Base-by-base conservation (phyloP, 2,113 vertebrate genomes). In the Ptyas mucosa region DNA sequence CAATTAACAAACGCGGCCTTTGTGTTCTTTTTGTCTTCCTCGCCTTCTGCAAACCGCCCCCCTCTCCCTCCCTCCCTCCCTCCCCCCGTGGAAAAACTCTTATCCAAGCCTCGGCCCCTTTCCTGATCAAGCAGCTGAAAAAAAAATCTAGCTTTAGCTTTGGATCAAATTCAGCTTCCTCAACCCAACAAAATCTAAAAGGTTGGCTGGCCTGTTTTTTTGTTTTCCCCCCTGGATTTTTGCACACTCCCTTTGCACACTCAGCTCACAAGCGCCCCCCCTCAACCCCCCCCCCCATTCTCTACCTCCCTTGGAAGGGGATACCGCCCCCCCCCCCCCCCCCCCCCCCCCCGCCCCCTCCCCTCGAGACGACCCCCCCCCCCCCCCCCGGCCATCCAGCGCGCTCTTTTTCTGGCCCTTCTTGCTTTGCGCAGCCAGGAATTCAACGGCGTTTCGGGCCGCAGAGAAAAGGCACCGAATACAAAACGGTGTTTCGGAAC, bases 401-500 rank as follows among this genome's bases (percentile, higher is more conserved):
- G 7, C 34, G 15, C 75, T 81, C 46, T 15, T 34, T 34, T 81
- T 81, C 2, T 1, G 29, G 6, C 15, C 18, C 69, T 18, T n/a
- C n/a, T 46, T 20, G 34, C 7, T 81, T 39, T 39, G n/a, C 69
- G 6, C 34, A 75, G 69, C 69, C n/a, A 2, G 15, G n/a, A 75
- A 75, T 0, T 8, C 64, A 29, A n/a, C 14, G 29, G 12, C 64
- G 5, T 69, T 39, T 39, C 18, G 18, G 14, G 6, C 34, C 15
- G n/a, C 69, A 39, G 34, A 21, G 34, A 39, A 39, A 39, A 39
- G 75, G 2, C 75, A 39, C 18, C 18, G 34, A 81, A 43, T 21
- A 9, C 75, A 43, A 94, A 96, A 93, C 90, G 94, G 94, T 95
- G 24, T 0, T 49, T 26, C 58, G 9, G 58, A 26, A 11, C 57